Evolutionary conservation across 1,140 invertebrate species (phyloP).

Genomic region (Drosophila triauraria): DNA sequence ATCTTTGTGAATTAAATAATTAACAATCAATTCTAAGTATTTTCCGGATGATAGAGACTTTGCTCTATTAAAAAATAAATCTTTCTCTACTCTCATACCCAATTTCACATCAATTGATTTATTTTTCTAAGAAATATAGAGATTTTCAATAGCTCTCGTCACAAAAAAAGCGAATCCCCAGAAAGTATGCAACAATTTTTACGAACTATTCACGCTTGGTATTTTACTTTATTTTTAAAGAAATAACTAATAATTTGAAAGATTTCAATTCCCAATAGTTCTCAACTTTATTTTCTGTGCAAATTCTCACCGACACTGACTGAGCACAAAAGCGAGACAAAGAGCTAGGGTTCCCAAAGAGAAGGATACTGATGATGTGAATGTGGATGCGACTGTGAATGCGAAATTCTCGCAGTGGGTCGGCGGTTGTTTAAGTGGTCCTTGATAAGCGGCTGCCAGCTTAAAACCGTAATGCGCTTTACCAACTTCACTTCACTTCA

Average conservation of each 20-base stretch:
- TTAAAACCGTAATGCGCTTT: constrained; percentile 73
- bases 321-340: constrained; percentile 9
- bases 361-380: constrained; percentile 28
- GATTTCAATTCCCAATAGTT: not conserved
- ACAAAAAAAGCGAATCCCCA: accelerated
- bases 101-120: too few relatives aligned
- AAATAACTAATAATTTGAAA: accelerated
- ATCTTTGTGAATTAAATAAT: too few relatives aligned
- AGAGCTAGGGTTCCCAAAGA: constrained; percentile 1
- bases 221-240: too few relatives aligned
- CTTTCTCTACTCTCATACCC: not conserved
- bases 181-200: not conserved
- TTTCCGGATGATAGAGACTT: not conserved
- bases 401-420: constrained; percentile 50
- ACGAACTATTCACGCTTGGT: not conserved
- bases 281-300: constrained; percentile 7
- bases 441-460: constrained; percentile 75
- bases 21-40: too few relatives aligned
- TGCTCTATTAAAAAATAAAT: not conserved
- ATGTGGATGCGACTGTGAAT: constrained; percentile 28
- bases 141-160: too few relatives aligned
- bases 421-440: constrained; percentile 71
- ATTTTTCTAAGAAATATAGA: too few relatives aligned
- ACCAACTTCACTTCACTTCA: constrained; percentile 46
- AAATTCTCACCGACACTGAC: constrained; percentile 21